Evolutionary conservation across 2,888 invertebrate species (phyloP), one percentile per base, ranked within the genome.

Genomic region (Calameuta filiformis): DNA sequence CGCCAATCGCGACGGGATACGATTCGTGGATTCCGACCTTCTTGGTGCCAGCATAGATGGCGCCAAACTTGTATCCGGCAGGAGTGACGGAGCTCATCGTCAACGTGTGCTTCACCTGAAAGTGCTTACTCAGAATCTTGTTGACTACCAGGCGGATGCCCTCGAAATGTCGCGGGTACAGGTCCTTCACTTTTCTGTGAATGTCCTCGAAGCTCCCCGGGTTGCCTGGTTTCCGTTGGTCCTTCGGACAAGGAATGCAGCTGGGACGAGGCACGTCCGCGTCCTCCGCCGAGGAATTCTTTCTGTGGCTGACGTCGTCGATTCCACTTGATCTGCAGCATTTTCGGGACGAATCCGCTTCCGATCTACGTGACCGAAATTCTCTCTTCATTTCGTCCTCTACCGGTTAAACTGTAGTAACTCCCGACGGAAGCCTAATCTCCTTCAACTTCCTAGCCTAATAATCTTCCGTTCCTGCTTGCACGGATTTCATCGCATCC

Each of bases 121-220:
- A 91, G 73, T 90, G 85, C 69, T 87, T 81, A 75, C 89, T 91
- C 23, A 91, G 81, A n/a, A 79, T 79, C 76, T 87, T 88, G 34
- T 82, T 86, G 30, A 89, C 77, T 23, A 82, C 75, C 35, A 91
- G 79, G 69, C 84, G 85, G 3, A 87, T 87, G 12, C 91, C 91
- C 40, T 91, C 89, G 77, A 91, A 91, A 77, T 86, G 87, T n/a
- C 80, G 85, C 0, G 91, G 90, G 75, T 89, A 88, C 31, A 91
- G 82, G 11, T 87, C 85, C 35, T 88, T 86, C 11, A 89, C 87
- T 79, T 87, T 90, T 73, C 87, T 89, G 75, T 91, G 91, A n/a
- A 91, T 82, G 4, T 91, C 90, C 75, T 88, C 89, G 81, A 91
- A 90, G 34, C 87, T 89, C n/a, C 91, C 90, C 12, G 90, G 90